Evolutionary conservation across 2,888 invertebrate species (phyloP), one percentile per base, ranked within the genome.

Genomic region (Miltochrista miniata): DNA sequence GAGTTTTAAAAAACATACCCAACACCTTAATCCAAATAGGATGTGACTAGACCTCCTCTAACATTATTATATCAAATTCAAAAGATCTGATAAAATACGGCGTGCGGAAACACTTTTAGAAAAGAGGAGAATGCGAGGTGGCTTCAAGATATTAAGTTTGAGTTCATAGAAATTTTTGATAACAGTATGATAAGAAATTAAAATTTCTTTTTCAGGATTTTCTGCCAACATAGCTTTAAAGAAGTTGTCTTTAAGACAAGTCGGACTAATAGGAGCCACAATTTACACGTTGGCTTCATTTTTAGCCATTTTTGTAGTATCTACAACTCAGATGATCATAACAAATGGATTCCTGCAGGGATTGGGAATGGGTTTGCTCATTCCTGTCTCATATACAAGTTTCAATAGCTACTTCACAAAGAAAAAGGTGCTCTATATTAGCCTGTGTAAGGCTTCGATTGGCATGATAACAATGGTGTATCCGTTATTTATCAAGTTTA

Each of bases 331-430:
- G 64, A 81, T 96, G 67, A 90, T 94, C 38, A 70, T 95, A 50
- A 93, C 94, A 15, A 95, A 93, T 81, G 94, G 95, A 49, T 78
- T 95, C 54, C 77, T 95, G 7, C 94, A 93, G 83, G 94, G 94
- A 67, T 68, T 91, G 18, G 96, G 95, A 48, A 93, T 95, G 76
- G 96, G 96, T 0, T 76, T 96, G 3, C 93, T 96, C 67, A 91
- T 95, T 64, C 95, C 96, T n/a, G 92, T 95, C 35, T 92, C 94
- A 0, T 95, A 95, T 65, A 94, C 95, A 0, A 94, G 94, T 51
- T 95, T 96, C 66, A 96, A 96, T 70, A 93, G 94, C 54, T 96
- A 95, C 68, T 96, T 96, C 64, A 93, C 95, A 13, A 93, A 94
- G 80, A 94, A 93, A 75, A 91, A 95, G 61, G 93, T 95, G 10